Percentiles rank a stretch among this genome's conserved stretches.
phyloP scores from a whole-genome alignment of 2,888 invertebrate genomes.

The Thymelicus lineola region DNA sequence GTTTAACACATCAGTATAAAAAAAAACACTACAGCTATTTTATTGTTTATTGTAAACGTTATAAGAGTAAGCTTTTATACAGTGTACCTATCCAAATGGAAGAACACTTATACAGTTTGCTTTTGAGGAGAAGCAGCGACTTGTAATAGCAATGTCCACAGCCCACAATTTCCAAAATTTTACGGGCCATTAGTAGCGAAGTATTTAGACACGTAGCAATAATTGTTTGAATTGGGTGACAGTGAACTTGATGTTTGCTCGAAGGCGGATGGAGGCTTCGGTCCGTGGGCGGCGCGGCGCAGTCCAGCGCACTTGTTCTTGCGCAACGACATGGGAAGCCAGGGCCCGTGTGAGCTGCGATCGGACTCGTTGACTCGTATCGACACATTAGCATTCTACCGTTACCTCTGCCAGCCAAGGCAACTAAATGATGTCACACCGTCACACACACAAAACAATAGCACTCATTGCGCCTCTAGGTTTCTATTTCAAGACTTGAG shows the following conservation, averaged over 20 bases:
- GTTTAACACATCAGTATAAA: background rate
- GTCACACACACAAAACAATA: constrained; percentile 56
- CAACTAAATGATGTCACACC: constrained; percentile 60
- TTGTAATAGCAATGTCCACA: background rate
- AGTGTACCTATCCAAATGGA: background rate
- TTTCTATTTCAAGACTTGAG: constrained; percentile 31
- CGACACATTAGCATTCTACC: constrained; percentile 80
- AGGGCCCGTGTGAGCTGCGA: constrained; percentile 59
- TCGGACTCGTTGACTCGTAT: constrained; percentile 60
- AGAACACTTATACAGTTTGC: background rate
- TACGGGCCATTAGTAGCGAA: constrained; percentile 12
- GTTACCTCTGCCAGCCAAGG: constrained; percentile 72
- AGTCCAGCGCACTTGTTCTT: constrained; percentile 61
- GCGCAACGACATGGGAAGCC: constrained; percentile 74
- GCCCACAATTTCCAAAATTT: background rate
- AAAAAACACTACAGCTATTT: background rate
- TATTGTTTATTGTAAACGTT: background rate
- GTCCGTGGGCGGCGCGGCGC: constrained; percentile 66
- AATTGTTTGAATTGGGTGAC: constrained; percentile 54
- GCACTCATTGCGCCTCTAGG: constrained; percentile 38
- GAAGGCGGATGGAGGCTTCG: constrained; percentile 52
- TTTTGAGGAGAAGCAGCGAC: background rate
- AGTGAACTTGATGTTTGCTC: constrained; percentile 74
- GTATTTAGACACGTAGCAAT: constrained; percentile 23
- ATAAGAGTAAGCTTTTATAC: background rate